phyloP scores from a whole-genome alignment of 2,113 vertebrate species.

The Pseudopipra pipra region DNA sequence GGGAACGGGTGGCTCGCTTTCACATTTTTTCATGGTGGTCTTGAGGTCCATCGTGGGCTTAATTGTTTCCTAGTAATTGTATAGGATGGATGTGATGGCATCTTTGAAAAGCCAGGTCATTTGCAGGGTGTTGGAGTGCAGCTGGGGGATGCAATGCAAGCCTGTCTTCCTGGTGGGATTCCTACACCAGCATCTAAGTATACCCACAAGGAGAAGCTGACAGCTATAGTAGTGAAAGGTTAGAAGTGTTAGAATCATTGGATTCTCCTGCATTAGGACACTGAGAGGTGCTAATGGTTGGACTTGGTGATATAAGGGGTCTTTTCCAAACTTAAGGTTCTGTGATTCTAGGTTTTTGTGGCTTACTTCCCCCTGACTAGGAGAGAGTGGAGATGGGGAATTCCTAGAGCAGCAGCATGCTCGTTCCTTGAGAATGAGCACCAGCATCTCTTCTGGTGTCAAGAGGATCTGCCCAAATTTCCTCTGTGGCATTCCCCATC shows the following conservation, averaged over 20 bases:
- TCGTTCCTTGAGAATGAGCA: not conserved
- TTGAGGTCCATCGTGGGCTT: not conserved
- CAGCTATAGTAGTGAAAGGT: rapidly evolving
- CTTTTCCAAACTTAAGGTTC: not conserved
- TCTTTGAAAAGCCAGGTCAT: not conserved
- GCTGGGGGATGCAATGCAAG: not conserved
- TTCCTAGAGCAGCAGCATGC: not conserved
- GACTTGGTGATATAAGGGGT: not conserved
- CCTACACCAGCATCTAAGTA: not conserved
- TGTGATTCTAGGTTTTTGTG: not conserved
- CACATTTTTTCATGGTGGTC: not conserved
- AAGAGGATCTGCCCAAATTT: not conserved
- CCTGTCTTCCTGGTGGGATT: not conserved
- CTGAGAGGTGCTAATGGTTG: not conserved
- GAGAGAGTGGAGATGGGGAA: not conserved
- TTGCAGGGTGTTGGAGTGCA: not conserved
- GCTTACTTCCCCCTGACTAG: not conserved
- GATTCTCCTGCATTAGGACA: not conserved
- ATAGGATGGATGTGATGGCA: not conserved
- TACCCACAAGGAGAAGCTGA: not conserved
- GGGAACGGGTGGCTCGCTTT: not conserved
- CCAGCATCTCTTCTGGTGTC: rapidly evolving
- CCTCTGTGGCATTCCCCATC: not conserved
- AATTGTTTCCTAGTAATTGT: not conserved
- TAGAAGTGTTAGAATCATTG: not conserved